Base-by-base conservation (phyloP, 2,113 vertebrate species). In the Microcebus murinus region DNA sequence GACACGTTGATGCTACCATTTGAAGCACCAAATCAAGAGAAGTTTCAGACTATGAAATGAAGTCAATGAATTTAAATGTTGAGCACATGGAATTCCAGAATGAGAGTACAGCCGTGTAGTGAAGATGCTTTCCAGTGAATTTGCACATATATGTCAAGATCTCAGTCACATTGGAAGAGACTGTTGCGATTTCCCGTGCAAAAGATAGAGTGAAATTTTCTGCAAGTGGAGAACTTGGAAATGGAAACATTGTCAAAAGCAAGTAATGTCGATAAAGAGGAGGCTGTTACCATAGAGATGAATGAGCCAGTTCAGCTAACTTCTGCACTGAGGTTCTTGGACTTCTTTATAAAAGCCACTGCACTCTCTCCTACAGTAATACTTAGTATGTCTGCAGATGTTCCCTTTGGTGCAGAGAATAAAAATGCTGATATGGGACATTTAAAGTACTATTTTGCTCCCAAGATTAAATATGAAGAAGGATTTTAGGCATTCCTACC, bases 391-490 rank as follows among this genome's bases (percentile, higher is more conserved):
- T 99, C 99, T 0, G 99, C 99, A 23, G 99, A 99, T 29, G 99
- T 99, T 73, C 99, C 99, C 55, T 99, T 99, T 0, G 99, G 99
- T 97, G 99, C 99, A 97, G 99, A 99, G 98, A 99, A 99, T 98
- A 99, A 99, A 98, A 99, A 99, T 4, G 99, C 99, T 3, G 99
- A 99, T 71, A 99, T 99, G 99, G 99, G 99, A 81, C 99, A 99
- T 71, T 91, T 99, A 63, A 99, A 99, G 96, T 99, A 99, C 94
- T 99, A 99, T 98, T 98, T 99, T 98, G 99, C 99, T 57, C 99
- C 99, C 4, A 99, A 99, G 98, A 99, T 99, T 0, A 98, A 98
- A 91, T 99, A 99, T 71, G 99, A 48, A 48, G 48, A 48, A 48
- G 10, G 99, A 76, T 98, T 99, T n/a, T 99, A 99, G 42, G 34